phyloP scores from a whole-genome alignment of 1,140 invertebrate genomes.

The Drosophila littoralis region DNA sequence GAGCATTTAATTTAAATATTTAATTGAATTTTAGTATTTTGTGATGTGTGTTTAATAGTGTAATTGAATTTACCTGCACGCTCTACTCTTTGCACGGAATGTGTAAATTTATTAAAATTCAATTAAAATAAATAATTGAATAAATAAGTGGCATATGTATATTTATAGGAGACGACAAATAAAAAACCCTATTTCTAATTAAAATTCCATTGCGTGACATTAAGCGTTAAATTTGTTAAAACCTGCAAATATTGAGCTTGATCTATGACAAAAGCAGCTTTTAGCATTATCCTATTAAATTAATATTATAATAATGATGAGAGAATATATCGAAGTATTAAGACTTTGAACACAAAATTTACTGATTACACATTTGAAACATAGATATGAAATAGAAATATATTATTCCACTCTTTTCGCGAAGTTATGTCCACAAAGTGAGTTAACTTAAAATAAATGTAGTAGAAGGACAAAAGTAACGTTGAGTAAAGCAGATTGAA shows the following conservation, averaged over 20 bases:
- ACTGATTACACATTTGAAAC: no score
- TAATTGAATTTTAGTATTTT: constrained; percentile 8
- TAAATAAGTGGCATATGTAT: constrained; percentile 29
- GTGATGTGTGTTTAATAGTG: constrained; percentile 1
- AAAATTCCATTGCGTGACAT: constrained; percentile 55
- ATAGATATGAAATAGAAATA: no score
- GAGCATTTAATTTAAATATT: not conserved
- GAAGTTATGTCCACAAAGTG: no score
- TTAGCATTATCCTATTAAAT: not conserved
- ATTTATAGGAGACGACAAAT: not conserved
- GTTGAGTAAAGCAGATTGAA: not conserved
- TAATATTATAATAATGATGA: not conserved
- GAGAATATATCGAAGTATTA: not conserved
- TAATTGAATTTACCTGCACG: constrained; percentile 3
- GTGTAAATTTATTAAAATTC: constrained; percentile 48
- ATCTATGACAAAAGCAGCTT: not conserved
- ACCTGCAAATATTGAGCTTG: not conserved
- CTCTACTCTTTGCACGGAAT: constrained; percentile 10
- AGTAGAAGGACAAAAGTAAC: not conserved
- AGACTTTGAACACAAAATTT: no score
- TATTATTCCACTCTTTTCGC: no score
- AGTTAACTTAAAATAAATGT: no score
- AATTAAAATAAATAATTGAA: constrained; percentile 78
- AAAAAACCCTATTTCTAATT: constrained; percentile 58
- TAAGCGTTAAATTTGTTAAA: constrained; percentile 1